Conservation (phyloP, 2,888 invertebrate genomes). For the Dexiosoma caninum region DNA sequence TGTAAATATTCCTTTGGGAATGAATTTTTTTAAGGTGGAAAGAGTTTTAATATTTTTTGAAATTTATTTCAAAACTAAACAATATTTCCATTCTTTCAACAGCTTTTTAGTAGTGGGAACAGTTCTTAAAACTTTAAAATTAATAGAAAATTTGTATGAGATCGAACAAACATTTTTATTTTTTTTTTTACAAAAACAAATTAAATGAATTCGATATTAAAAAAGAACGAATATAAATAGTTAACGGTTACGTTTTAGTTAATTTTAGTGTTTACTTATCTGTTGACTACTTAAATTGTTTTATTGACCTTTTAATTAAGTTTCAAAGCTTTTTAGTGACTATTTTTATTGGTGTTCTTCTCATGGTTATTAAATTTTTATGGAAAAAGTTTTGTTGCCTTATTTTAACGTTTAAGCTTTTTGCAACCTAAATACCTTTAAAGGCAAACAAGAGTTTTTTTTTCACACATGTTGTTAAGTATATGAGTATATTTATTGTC, state of each 20-base stretch:
- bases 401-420: background rate
- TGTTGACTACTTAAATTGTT: background rate
- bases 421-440: constrained; percentile 19
- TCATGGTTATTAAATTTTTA: constrained; percentile 22
- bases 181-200: no score
- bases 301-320: background rate
- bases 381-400: background rate
- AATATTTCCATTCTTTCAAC: no score
- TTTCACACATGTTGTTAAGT: no score
- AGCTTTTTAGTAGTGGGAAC: background rate
- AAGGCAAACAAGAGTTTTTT: background rate
- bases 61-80: no score
- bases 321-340: background rate
- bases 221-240: no score
- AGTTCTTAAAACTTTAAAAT: background rate
- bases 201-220: no score
- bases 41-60: no score
- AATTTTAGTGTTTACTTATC: background rate
- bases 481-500: no score
- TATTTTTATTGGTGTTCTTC: background rate
- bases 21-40: background rate
- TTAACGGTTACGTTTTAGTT: no score
- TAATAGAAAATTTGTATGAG: no score
- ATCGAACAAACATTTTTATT: no score
- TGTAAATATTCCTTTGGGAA: no score